Conservation (phyloP, 2,888 invertebrate genomes). For the Polyommatus icarus region DNA sequence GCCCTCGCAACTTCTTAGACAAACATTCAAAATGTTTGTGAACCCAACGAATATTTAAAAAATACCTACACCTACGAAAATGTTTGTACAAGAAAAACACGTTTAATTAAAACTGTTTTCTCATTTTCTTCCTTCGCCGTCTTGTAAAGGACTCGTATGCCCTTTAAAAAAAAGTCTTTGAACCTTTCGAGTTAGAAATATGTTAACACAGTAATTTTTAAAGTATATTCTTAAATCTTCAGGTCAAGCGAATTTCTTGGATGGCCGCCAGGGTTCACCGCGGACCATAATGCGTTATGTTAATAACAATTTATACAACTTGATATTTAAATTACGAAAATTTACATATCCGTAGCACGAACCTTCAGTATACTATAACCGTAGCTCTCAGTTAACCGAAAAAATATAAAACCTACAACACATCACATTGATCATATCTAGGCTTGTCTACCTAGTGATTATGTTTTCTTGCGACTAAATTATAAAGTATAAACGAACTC, state of each 20-base stretch:
- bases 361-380: not conserved
- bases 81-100: not conserved
- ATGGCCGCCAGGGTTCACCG: conserved; percentile 4
- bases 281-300: conserved; percentile 20
- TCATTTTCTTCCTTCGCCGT: not conserved
- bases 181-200: conserved; percentile 17
- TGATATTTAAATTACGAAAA: conserved; percentile 28
- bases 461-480: no score
- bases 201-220: conserved; percentile 23
- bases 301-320: conserved; percentile 26
- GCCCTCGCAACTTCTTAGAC: not conserved
- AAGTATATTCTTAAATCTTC: conserved; percentile 15
- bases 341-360: conserved; percentile 24
- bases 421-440: no score
- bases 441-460: no score
- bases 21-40: not conserved
- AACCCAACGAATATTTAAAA: conserved; percentile 15
- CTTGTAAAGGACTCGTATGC: conserved; percentile 20
- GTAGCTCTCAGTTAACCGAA: not conserved
- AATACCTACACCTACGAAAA: not conserved
- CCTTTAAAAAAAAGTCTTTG: conserved; percentile 19
- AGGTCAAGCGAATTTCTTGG: conserved; percentile 21
- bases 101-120: conserved; percentile 14
- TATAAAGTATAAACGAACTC: no score
- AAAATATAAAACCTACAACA: not conserved